Evolutionary conservation across 37 sponge, comb jelly and placozoan genomes (phyloP).

Genomic region (Tethya wilhelma): DNA sequence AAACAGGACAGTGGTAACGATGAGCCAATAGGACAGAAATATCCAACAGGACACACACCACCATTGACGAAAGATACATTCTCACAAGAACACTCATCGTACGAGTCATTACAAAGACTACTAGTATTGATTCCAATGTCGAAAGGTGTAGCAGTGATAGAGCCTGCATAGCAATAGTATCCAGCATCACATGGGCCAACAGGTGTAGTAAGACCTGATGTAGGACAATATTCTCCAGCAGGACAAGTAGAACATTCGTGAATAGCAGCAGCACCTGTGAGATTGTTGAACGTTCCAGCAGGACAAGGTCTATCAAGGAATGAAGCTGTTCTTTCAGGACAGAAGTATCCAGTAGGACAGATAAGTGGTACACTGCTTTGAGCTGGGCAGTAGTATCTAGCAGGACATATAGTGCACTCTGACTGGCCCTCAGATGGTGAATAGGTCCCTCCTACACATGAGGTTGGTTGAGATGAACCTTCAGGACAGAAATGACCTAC

Average conservation of each 20-base stretch:
- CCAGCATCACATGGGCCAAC: not conserved
- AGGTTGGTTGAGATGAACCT: not conserved
- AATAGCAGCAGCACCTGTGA: not conserved
- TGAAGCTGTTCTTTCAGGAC: not conserved
- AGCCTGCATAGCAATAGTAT: conserved; percentile 1
- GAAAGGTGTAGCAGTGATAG: not conserved
- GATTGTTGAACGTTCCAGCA: conserved; percentile 8
- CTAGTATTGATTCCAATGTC: not conserved
- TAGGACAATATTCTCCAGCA: conserved; percentile 1
- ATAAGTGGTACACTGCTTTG: not conserved
- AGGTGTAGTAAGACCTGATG: not conserved
- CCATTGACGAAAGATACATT: no score
- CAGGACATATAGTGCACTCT: not conserved
- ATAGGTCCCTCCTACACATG: not conserved
- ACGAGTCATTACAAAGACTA: not conserved
- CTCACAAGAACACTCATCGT: not conserved
- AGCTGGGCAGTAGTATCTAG: conserved; percentile 1
- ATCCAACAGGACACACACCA: conserved; percentile 4
- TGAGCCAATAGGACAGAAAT: not conserved
- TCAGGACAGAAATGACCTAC: not conserved
- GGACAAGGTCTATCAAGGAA: not conserved
- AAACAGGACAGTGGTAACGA: not conserved
- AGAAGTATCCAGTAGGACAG: not conserved
- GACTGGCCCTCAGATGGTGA: not conserved
- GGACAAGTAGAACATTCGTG: not conserved